Evolutionary conservation across 2,113 vertebrate species (phyloP).

Genomic region (Myotis yumanensis): DNA sequence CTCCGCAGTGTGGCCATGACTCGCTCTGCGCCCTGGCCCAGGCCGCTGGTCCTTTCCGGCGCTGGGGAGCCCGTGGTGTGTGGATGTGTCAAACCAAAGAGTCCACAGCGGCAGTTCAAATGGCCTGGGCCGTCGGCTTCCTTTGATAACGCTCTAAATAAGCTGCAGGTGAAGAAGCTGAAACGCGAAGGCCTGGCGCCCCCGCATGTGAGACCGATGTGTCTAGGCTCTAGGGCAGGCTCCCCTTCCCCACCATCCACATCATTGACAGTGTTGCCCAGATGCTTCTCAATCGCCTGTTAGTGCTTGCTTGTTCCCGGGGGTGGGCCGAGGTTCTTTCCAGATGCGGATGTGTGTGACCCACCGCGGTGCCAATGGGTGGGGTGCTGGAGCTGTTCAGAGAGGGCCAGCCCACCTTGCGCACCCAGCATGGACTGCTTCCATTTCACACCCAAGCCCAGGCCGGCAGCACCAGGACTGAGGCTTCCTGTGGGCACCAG

Average conservation of each 20-base stretch:
- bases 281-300: neutral
- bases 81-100: conserved; percentile 52
- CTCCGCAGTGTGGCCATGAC: conserved; percentile 54
- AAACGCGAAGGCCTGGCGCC: conserved; percentile 12
- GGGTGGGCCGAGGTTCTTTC: neutral
- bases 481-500: conserved; percentile 50
- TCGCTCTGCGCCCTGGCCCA: conserved; percentile 49
- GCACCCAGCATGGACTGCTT: neutral
- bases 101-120: conserved; percentile 37
- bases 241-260: neutral
- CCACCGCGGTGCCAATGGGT: neutral
- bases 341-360: neutral
- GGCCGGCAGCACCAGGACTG: neutral
- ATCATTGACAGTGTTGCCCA: neutral
- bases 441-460: neutral
- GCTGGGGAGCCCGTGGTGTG: conserved; percentile 24
- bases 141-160: conserved; percentile 59
- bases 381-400: conserved; percentile 35
- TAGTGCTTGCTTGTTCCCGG: neutral
- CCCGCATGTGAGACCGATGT: neutral
- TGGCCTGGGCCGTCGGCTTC: conserved; percentile 4
- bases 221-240: conserved; percentile 48
- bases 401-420: neutral
- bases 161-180: conserved; percentile 59
- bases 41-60: conserved; percentile 58